Conservation (phyloP, 2,888 invertebrate species). For the Drosophila vallismaia region DNA sequence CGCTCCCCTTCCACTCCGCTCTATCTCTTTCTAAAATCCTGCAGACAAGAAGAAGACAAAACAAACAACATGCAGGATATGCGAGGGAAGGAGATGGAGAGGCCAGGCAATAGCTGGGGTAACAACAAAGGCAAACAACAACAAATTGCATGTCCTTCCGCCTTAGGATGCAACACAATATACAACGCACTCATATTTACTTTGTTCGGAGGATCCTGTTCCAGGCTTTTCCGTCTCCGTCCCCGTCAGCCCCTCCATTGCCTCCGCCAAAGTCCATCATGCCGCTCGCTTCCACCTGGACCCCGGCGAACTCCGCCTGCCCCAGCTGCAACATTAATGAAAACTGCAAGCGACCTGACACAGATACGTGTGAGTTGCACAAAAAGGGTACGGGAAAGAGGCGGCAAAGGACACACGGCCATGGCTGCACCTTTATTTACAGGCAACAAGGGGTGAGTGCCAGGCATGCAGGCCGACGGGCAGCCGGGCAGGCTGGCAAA, state of each 20-base stretch:
- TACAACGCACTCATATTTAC: conserved; percentile 75
- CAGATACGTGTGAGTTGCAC: conserved; percentile 35
- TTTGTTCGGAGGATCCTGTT: conserved; percentile 44
- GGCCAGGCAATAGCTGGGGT: conserved; percentile 24
- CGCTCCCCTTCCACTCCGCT: neutral
- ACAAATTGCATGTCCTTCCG: conserved; percentile 78
- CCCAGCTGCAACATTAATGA: conserved; percentile 62
- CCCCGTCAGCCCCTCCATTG: neutral
- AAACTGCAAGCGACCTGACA: conserved; percentile 67
- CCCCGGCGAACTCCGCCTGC: conserved; percentile 2
- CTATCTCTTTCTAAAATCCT: neutral
- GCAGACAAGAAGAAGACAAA: conserved; percentile 66
- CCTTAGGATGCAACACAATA: conserved; percentile 70
- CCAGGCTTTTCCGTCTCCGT: conserved; percentile 6
- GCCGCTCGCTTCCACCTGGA: neutral
- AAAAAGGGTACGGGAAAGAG: conserved; percentile 1
- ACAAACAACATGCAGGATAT: conserved; percentile 72
- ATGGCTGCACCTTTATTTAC: conserved; percentile 46
- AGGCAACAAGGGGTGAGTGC: neutral
- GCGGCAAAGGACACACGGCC: conserved; percentile 20
- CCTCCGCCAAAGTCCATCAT: neutral
- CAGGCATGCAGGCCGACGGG: neutral
- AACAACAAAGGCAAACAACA: conserved; percentile 72
- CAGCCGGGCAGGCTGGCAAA: conserved; percentile 5
- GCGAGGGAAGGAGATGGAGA: conserved; percentile 48